phyloP scores from a whole-genome alignment of 2,113 vertebrate genomes.

The Motacilla alba region DNA sequence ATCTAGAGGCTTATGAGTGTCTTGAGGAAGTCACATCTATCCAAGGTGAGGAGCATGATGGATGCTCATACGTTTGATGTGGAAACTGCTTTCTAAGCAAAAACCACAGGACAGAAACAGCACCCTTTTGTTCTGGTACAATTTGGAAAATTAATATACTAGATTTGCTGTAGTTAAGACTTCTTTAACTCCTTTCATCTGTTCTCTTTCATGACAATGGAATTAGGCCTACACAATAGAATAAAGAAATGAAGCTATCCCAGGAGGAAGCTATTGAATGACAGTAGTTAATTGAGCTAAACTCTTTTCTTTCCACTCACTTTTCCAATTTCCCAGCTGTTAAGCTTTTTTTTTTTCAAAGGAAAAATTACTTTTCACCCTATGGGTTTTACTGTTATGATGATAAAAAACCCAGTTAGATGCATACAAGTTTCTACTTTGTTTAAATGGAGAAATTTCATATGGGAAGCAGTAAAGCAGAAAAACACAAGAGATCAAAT shows the following conservation, averaged over 20 bases:
- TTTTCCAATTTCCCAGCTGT: slow-evolving; percentile 20
- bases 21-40: neutral
- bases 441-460: neutral
- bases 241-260: slow-evolving; percentile 29
- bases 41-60: rapidly evolving
- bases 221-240: slow-evolving; percentile 46
- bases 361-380: slow-evolving; percentile 4
- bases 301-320: neutral
- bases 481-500: neutral
- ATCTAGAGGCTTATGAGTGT: neutral
- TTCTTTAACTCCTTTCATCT: slow-evolving; percentile 40
- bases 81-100: neutral
- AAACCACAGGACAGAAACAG: neutral
- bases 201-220: slow-evolving; percentile 46
- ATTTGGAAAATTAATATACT: slow-evolving; percentile 16
- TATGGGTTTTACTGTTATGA: neutral
- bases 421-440: neutral
- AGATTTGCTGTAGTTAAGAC: slow-evolving; percentile 33
- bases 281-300: slow-evolving; percentile 36
- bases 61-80: neutral
- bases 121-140: neutral
- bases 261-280: slow-evolving; percentile 12
- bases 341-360: neutral
- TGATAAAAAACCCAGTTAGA: neutral
- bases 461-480: neutral